Evolutionary conservation across 2,113 vertebrate genomes (phyloP).

Genomic region (Nansenia antarctica): DNA sequence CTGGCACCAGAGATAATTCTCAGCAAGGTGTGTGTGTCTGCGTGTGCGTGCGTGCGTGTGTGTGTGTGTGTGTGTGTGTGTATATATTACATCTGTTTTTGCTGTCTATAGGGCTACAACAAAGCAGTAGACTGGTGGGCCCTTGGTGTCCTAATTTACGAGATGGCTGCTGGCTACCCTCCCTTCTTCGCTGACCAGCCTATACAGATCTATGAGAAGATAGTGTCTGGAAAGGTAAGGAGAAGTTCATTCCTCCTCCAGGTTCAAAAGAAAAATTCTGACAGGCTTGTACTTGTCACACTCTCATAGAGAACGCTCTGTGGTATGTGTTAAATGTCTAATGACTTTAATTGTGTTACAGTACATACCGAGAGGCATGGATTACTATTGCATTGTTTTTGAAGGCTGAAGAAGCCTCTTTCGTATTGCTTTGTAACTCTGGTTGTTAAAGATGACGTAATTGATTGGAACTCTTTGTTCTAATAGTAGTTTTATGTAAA

Average conservation of each 20-base stretch:
- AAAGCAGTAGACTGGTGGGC: conserved; percentile 99
- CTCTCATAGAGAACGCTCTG: background rate
- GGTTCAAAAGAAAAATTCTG: too few species aligned
- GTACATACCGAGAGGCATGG: too few species aligned
- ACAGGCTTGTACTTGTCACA: background rate
- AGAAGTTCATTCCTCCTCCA: background rate
- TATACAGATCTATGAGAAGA: conserved; percentile 99
- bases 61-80: background rate
- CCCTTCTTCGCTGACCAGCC: conserved; percentile 99
- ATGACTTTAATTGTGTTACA: too few species aligned
- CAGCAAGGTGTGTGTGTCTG: conserved; percentile 90
- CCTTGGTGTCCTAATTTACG: conserved; percentile 96
- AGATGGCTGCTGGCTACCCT: conserved; percentile 99
- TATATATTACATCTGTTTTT: background rate
- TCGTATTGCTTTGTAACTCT: too few species aligned
- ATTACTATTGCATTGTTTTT: background rate
- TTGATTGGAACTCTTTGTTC: too few species aligned
- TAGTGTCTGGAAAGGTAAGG: conserved; percentile 96
- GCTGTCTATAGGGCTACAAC: conserved; percentile 89
- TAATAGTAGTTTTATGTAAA: background rate
- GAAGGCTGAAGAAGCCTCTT: too few species aligned
- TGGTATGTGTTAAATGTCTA: background rate
- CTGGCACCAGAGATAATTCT: conserved; percentile 98
- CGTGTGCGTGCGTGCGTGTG: too few species aligned
- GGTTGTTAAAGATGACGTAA: too few species aligned